phyloP scores from a whole-genome alignment of 2,113 vertebrate species.

The Platysternon megacephalum region DNA sequence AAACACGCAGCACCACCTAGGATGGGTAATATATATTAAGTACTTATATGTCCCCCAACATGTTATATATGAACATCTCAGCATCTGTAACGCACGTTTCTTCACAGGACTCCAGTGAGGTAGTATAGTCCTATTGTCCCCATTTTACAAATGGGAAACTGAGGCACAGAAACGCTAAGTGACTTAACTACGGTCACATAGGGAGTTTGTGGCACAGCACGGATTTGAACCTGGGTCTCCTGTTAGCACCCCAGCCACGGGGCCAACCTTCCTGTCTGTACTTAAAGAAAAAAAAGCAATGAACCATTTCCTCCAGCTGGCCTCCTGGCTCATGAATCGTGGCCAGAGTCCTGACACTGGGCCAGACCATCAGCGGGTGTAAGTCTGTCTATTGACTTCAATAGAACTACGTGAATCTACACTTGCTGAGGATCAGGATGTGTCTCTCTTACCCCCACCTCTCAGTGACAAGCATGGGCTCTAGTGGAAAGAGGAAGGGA shows the following conservation, averaged over 20 bases:
- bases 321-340: not conserved
- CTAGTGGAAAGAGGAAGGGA: not conserved
- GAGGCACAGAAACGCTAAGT: not conserved
- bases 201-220: not conserved
- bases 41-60: not conserved
- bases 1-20: not conserved
- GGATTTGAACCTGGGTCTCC: not conserved
- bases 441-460: not conserved
- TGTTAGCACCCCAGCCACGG: rapidly evolving
- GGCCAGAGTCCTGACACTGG: not conserved
- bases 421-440: not conserved
- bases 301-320: not conserved
- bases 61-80: not conserved
- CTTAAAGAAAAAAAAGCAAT: not conserved
- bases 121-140: not conserved
- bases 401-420: not conserved
- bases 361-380: not conserved
- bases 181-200: not conserved
- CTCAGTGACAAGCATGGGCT: rapidly evolving
- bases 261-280: not conserved
- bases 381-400: not conserved
- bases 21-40: not conserved
- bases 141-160: not conserved
- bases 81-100: not conserved
- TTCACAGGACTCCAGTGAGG: not conserved